Evolutionary conservation across 1,140 invertebrate species (phyloP), one percentile per base, ranked within the genome.

Genomic region (Drosophila sturtevanti): DNA sequence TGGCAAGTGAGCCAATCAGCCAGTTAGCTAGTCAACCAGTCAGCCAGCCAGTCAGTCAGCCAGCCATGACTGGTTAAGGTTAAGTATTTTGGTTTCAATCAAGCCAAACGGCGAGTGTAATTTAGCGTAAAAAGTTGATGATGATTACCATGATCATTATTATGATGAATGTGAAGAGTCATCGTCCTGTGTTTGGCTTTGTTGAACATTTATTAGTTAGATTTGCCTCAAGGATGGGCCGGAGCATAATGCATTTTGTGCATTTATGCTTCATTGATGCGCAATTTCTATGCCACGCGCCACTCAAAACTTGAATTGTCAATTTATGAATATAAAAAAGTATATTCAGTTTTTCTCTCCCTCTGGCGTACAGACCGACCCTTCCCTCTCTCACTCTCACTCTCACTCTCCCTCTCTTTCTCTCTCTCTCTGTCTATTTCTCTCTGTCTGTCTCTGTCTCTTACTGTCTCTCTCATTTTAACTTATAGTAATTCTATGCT

Each of bases 91-190:
- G 51, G 72, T 58, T 78, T 85, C 82, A 85, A 87, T 85, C 35
- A 86, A 79, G 75, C 71, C 82, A 68, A 68, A 68, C 37, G 77
- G 60, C 56, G 69, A 79, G 84, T 87, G 84, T 87, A 87, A 87
- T 87, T 89, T 89, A 87, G 79, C 82, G 86, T 87, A 72, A 79
- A 86, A 87, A 79, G 75, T 87, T 87, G 81, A 86, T 86, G 81
- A 67, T 44, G 51, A 73, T 54, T 59, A 51, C 56, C 35, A 41
- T 27, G 18, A 52, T 24, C 4, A 56, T 27, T 48, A 41, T 27
- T 48, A 41, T 63, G 67, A 58, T 60, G 63, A 27, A 14, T 27
- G 62, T 34, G 63, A 74, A 65, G 38, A 48, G 41, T 48, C 41
- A 48, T 48, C 41, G 41, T 48, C 16, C 55, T 68, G 61, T 16